Conservation (phyloP, 2,797 vertebrate genomes). For the Uromys caudimaculatus region DNA sequence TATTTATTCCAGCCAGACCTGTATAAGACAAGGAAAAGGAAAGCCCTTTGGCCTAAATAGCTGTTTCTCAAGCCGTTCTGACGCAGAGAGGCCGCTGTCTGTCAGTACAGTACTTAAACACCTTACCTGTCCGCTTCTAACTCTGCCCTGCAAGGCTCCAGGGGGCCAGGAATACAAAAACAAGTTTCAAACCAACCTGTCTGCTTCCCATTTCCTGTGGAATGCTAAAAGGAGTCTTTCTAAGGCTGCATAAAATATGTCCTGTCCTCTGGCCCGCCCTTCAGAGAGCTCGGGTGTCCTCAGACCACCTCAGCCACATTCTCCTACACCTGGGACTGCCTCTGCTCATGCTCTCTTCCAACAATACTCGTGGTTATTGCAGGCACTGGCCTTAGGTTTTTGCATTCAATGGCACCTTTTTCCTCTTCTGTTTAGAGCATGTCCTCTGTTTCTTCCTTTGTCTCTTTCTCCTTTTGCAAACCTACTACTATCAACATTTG, state of each 20-base stretch:
- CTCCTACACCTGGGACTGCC: slow-evolving; percentile 49
- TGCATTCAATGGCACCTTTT: slow-evolving; percentile 53
- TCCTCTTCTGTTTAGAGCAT: slow-evolving; percentile 64
- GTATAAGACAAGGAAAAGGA: background rate
- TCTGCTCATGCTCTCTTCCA: background rate
- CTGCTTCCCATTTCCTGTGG: slow-evolving; percentile 77
- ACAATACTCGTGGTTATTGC: slow-evolving; percentile 44
- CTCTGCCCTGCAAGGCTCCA: slow-evolving; percentile 29
- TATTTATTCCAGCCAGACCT: slow-evolving; percentile 28
- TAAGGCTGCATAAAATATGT: slow-evolving; percentile 71
- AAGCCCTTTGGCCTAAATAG: background rate
- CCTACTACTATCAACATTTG: slow-evolving; percentile 19
- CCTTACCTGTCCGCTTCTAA: slow-evolving; percentile 7
- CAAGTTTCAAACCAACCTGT: slow-evolving; percentile 74
- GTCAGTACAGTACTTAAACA: slow-evolving; percentile 54
- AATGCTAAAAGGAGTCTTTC: slow-evolving; percentile 73
- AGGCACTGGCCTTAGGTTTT: slow-evolving; percentile 54
- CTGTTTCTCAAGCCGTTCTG: background rate
- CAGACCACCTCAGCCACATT: slow-evolving; percentile 53
- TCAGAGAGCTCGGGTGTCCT: slow-evolving; percentile 40
- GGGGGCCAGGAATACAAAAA: slow-evolving; percentile 41
- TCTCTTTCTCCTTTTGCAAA: slow-evolving; percentile 64
- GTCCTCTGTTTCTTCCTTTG: slow-evolving; percentile 48
- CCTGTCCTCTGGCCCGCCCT: slow-evolving; percentile 7
- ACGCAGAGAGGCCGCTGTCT: background rate